A percentile compares a stretch with the other conserved stretches of the same genome.
Evolutionary conservation across 2,797 vertebrate genomes (phyloP).

Genomic region (Pangasius larnaudii): DNA sequence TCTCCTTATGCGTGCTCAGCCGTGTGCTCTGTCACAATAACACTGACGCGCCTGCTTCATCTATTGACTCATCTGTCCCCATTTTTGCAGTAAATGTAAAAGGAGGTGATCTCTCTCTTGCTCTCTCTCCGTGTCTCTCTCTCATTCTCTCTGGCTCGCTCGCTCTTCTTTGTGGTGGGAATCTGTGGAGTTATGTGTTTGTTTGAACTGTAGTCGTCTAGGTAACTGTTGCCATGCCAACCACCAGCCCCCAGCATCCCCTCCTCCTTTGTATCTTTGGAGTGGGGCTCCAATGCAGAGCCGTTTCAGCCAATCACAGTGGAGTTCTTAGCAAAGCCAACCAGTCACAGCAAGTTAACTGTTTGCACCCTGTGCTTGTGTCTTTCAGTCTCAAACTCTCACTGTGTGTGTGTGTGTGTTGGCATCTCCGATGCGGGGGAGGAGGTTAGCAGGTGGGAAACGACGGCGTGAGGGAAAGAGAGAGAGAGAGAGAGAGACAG

Average conservation of each 20-base stretch:
- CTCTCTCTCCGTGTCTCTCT: slow-evolving; percentile 4
- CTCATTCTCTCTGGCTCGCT: slow-evolving; percentile 17
- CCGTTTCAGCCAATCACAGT: slow-evolving; percentile 62
- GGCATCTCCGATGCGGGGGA: slow-evolving; percentile 51
- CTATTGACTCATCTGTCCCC: slow-evolving; percentile 48
- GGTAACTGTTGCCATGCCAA: slow-evolving; percentile 77
- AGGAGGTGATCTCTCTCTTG: slow-evolving; percentile 45
- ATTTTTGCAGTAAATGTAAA: slow-evolving; percentile 52
- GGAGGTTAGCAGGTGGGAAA: slow-evolving; percentile 57
- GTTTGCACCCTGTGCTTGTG: slow-evolving; percentile 44
- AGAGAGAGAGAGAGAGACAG: slow-evolving; percentile 25
- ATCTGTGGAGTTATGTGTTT: slow-evolving; percentile 65
- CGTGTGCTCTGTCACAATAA: slow-evolving; percentile 42
- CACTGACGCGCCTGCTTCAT: slow-evolving; percentile 47
- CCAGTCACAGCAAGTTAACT: slow-evolving; percentile 63
- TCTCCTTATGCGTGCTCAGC: slow-evolving; percentile 10
- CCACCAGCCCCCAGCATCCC: slow-evolving; percentile 58
- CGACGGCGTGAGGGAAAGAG: slow-evolving; percentile 41
- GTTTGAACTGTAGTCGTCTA: slow-evolving; percentile 74
- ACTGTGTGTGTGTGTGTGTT: slow-evolving; percentile 37
- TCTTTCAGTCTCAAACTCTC: slow-evolving; percentile 17
- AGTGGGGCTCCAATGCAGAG: slow-evolving; percentile 70
- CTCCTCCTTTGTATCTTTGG: slow-evolving; percentile 62
- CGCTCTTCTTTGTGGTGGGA: slow-evolving; percentile 50
- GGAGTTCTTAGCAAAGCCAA: slow-evolving; percentile 58